Evolutionary conservation across 2,888 invertebrate species (phyloP), one percentile per base, ranked within the genome.

Genomic region (Lepidocyrtoides sp.): DNA sequence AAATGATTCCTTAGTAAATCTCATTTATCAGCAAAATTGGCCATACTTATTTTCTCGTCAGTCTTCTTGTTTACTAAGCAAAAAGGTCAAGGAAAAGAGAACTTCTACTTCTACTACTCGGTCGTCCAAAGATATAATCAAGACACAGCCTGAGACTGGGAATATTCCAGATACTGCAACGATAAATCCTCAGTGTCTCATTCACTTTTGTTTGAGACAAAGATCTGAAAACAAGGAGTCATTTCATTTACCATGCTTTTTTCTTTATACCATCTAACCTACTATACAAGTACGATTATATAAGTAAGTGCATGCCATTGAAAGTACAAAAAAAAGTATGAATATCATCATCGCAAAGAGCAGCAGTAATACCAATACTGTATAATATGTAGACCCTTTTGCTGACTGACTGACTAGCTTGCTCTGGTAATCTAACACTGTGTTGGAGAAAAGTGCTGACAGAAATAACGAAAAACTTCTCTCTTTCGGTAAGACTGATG

Each of bases 181-280:
- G 26, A 83, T 83, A 83, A 83, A 89, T 57, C 83, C 60, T 72
- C 20, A 48, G 26, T 83, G 82, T 89, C 89, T 69, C 72, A 82
- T 54, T 72, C 82, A 89, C 66, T 89, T 89, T 57, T 63, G 54
- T 63, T 51, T 26, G 32, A 57, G 82, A 81, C 89, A 72, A 89
- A 82, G 72, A 89, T 89, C 89, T 83, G 57, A 57, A 75, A 86
- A 69, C 66, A 48, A 29, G 82, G 60, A 82, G 66, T 82, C 82
- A 82, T 82, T 82, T 72, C 75, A 60, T 36, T 89, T 72, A 29
- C 60, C 20, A 79, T 60, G 3, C 26, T 26, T 20, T 54, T 32
- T 51, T 14, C 26, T 66, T 29, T 72, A 10, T 44, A 26, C 17
- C 10, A 1, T 20, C 54, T 29, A n/a, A n/a, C n/a, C n/a, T 17